phyloP scores from a whole-genome alignment of 1,140 invertebrate genomes.

The Leptinotarsa undecemlineata region DNA sequence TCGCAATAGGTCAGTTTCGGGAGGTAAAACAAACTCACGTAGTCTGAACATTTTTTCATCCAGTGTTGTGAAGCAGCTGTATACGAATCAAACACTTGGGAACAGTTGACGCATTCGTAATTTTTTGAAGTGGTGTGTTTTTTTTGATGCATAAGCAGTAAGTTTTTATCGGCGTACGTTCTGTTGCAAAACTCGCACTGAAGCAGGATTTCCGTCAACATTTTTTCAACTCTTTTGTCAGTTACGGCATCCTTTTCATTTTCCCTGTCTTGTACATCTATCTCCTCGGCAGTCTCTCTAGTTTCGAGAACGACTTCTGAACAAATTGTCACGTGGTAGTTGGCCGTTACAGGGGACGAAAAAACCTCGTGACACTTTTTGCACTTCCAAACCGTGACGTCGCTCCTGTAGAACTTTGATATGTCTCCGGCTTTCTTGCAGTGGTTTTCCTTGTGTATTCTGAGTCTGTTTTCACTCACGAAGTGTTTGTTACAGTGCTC shows the following conservation, averaged over 20 bases:
- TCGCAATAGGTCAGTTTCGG: conserved; percentile 54
- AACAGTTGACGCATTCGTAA: conserved; percentile 62
- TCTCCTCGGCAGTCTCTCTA: not conserved
- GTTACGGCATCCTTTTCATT: conserved; percentile 3
- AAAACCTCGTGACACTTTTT: conserved; percentile 53
- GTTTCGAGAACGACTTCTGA: conserved; percentile 28
- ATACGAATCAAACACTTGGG: conserved; percentile 57
- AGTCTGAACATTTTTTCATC: conserved; percentile 60
- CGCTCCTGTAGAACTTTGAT: conserved; percentile 54
- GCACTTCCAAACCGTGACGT: conserved; percentile 54
- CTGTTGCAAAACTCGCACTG: conserved; percentile 65
- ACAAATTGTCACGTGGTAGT: conserved; percentile 45
- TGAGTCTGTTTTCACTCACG: conserved; percentile 52
- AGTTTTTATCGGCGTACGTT: conserved; percentile 58
- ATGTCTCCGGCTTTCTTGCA: conserved; percentile 54
- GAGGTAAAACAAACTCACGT: conserved; percentile 53
- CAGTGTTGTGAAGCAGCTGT: conserved; percentile 59
- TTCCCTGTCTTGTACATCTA: conserved; percentile 6
- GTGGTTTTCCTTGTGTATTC: conserved; percentile 55
- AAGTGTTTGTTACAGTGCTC: conserved; percentile 54
- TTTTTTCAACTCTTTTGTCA: conserved; percentile 45
- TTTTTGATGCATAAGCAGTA: conserved; percentile 57
- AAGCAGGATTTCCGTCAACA: conserved; percentile 55
- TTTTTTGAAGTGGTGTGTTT: conserved; percentile 58
- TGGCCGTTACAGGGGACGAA: conserved; percentile 39